These are phyloP conservation scores for Cryptosula pallasiana DNA, from an alignment of 2,888 invertebrate species.

Conservation along the genomic window DNA sequence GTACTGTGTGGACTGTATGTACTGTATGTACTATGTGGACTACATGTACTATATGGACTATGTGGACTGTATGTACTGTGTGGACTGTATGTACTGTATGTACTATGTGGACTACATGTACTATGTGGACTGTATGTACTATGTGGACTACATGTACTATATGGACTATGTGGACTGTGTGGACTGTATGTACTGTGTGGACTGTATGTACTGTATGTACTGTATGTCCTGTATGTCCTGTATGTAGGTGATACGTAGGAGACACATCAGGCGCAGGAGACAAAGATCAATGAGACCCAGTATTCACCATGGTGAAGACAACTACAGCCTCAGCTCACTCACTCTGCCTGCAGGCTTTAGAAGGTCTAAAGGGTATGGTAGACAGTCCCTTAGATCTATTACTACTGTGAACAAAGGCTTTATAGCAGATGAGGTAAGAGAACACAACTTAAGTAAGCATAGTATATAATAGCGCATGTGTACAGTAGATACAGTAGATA, in stretches of 20 bases:
- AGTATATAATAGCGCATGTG: no score
- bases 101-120: no score
- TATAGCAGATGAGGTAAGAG: neutral
- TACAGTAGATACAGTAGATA: no score
- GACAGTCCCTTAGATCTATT: neutral
- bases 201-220: neutral
- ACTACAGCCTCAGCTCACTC: conserved; percentile 1
- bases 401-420: neutral
- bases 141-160: no score
- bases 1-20: neutral
- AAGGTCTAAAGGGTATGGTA: neutral
- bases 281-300: neutral
- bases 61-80: no score
- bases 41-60: no score
- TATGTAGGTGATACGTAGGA: neutral
- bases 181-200: no score
- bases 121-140: neutral
- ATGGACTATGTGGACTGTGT: no score
- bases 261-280: neutral
- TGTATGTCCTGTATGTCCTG: neutral
- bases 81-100: neutral
- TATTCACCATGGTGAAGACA: conserved; percentile 2
- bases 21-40: no score
- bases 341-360: neutral
- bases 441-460: no score